Conservation (phyloP, 2,888 invertebrate genomes). For the Taphrorychus bicolor region DNA sequence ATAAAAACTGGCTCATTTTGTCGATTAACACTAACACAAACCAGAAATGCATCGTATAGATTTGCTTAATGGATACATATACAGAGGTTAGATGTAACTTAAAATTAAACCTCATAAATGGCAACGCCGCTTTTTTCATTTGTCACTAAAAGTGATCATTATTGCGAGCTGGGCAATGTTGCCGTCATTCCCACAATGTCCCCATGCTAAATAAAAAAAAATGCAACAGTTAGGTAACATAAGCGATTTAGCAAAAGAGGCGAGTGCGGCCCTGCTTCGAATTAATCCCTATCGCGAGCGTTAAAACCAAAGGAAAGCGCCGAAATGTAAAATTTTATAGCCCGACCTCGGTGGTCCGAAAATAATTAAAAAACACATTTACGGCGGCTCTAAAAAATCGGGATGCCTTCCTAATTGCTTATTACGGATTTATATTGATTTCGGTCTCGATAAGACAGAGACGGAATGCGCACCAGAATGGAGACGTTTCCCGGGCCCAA, state of each 20-base stretch:
- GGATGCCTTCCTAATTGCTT: slow-evolving; percentile 49
- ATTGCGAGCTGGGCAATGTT: too few relatives aligned
- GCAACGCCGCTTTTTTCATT: too few relatives aligned
- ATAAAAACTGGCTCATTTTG: too few relatives aligned
- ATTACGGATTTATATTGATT: slow-evolving; percentile 47
- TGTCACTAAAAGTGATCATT: too few relatives aligned
- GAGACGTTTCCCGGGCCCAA: neutral
- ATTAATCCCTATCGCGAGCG: neutral
- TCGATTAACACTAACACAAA: too few relatives aligned
- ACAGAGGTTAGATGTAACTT: too few relatives aligned
- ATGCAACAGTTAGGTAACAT: neutral
- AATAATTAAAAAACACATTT: slow-evolving; percentile 42
- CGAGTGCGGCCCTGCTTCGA: neutral
- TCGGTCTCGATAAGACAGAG: slow-evolving; percentile 42
- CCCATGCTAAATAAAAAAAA: too few relatives aligned
- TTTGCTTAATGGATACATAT: too few relatives aligned
- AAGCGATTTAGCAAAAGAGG: neutral
- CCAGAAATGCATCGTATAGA: too few relatives aligned
- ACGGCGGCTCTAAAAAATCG: slow-evolving; percentile 41
- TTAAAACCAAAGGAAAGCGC: slow-evolving; percentile 39
- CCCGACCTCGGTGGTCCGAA: slow-evolving; percentile 37
- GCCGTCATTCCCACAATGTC: too few relatives aligned
- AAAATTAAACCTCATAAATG: too few relatives aligned
- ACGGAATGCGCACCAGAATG: neutral
- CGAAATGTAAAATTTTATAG: slow-evolving; percentile 41